phyloP scores from a whole-genome alignment of 2,888 invertebrate species.

The Cheilosia scutellata region DNA sequence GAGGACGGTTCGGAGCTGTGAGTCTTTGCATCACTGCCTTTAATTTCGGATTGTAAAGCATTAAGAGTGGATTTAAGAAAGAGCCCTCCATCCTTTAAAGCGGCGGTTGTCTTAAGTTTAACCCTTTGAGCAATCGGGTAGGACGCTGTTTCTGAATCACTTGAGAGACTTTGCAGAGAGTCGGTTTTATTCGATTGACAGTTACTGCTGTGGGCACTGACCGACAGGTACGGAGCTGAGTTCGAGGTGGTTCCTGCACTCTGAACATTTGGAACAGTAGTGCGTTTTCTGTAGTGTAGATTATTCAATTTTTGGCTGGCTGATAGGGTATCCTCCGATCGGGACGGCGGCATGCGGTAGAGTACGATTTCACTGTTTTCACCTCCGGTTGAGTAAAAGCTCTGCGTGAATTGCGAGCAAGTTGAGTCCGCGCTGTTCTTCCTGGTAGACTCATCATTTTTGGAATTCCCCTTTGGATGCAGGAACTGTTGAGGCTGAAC shows the following conservation, averaged over 20 bases:
- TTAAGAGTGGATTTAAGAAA: constrained; percentile 85
- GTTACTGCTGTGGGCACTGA: constrained; percentile 83
- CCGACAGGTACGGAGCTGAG: constrained; percentile 88
- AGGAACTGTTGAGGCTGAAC: constrained; percentile 68
- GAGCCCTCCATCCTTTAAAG: constrained; percentile 83
- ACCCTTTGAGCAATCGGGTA: constrained; percentile 85
- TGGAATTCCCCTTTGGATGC: constrained; percentile 70
- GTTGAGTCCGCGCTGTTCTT: constrained; percentile 87
- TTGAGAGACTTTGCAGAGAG: constrained; percentile 88
- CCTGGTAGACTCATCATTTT: constrained; percentile 84
- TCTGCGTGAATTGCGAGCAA: constrained; percentile 85
- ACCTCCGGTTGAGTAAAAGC: constrained; percentile 83
- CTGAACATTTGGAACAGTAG: constrained; percentile 56
- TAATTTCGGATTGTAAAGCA: constrained; percentile 85
- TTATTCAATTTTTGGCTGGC: constrained; percentile 83
- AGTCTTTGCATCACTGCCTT: constrained; percentile 79
- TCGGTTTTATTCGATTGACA: constrained; percentile 85
- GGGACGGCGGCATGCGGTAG: constrained; percentile 89
- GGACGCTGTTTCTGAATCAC: constrained; percentile 86
- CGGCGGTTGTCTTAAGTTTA: constrained; percentile 85
- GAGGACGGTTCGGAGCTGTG: constrained; percentile 78
- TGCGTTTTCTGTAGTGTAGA: constrained; percentile 81
- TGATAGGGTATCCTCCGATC: constrained; percentile 91
- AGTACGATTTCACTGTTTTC: constrained; percentile 79
- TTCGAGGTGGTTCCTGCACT: constrained; percentile 75